phyloP scores from a whole-genome alignment of 2,797 vertebrate genomes.

The Sebastes glaucus region DNA sequence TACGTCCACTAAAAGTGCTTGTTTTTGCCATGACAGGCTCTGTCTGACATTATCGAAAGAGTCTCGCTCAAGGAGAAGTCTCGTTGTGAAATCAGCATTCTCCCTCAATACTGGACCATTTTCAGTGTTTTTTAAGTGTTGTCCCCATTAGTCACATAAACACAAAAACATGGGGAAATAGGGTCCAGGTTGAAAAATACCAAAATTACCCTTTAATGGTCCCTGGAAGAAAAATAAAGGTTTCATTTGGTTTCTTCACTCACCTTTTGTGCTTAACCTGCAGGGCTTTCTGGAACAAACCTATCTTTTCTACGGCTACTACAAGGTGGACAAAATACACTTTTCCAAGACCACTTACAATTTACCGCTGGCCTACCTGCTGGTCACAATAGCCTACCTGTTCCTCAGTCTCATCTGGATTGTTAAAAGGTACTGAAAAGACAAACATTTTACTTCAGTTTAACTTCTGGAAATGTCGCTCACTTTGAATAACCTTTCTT shows the following conservation, averaged over 20 bases:
- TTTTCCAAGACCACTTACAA: conserved; percentile 83
- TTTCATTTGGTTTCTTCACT: not conserved
- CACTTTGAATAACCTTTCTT: not conserved
- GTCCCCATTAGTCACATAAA: too few relatives aligned
- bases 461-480: not conserved
- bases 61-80: too few relatives aligned
- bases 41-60: too few relatives aligned
- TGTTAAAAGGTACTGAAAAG: conserved; percentile 87
- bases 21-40: too few relatives aligned
- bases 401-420: conserved; percentile 93
- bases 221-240: not conserved
- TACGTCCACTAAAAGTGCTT: too few relatives aligned
- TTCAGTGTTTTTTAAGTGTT: too few relatives aligned
- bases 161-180: not conserved
- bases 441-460: accelerated
- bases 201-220: not conserved
- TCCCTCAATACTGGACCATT: too few relatives aligned
- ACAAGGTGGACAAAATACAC: conserved; percentile 81
- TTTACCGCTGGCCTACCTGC: conserved; percentile 91
- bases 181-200: too few relatives aligned
- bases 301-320: conserved; percentile 94
- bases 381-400: conserved; percentile 88
- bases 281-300: conserved; percentile 95
- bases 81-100: too few relatives aligned
- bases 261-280: conserved; percentile 4